Base-by-base conservation (phyloP, 2,797 vertebrate genomes). In the Pitangus sulphuratus region DNA sequence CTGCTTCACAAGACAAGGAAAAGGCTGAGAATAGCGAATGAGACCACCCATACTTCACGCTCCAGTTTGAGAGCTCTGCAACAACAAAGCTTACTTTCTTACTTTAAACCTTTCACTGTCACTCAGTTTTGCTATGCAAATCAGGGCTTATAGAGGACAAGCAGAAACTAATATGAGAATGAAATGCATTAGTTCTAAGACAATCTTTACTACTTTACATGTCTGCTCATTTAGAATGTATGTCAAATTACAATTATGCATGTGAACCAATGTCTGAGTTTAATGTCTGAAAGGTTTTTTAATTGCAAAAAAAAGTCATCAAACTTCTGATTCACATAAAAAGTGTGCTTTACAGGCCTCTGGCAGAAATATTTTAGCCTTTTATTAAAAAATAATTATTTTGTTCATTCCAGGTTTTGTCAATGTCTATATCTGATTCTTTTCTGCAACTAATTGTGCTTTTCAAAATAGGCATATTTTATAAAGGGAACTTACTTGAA, bases 41-140 rank as follows among this genome's bases (percentile, higher is more conserved):
- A 97, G 90, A 96, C 94, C 92, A 95, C 95, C 95, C 94, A 82
- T 93, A 82, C 78, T 94, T 89, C 87, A 77, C 82, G 47, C 80
- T 89, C 91, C 75, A 89, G 71, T 92, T 79, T 87, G 89, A 97
- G 96, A 89, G 82, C 91, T 85, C 66, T 82, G 87, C 61, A 84
- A 33, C 68, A 94, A 96, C 83, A 97, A 97, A 96, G 94, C 87
- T 94, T 84, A 93, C 90, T 94, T 85, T 91, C 79, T 90, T 94
- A 78, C 45, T 95, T 83, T 68, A 89, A 95, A 92, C 84, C 72
- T 81, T 94, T 93, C 75, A 87, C 40, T 93, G 90, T 81, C 87
- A 90, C 65, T 95, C 90, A 74, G 81, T 88, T 95, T 96, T 97
- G 78, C 88, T 94, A 96, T 96, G 95, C 79, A 96, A 96, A 97